Conservation (phyloP, 2,797 vertebrate species). For the Apogon talboti region DNA sequence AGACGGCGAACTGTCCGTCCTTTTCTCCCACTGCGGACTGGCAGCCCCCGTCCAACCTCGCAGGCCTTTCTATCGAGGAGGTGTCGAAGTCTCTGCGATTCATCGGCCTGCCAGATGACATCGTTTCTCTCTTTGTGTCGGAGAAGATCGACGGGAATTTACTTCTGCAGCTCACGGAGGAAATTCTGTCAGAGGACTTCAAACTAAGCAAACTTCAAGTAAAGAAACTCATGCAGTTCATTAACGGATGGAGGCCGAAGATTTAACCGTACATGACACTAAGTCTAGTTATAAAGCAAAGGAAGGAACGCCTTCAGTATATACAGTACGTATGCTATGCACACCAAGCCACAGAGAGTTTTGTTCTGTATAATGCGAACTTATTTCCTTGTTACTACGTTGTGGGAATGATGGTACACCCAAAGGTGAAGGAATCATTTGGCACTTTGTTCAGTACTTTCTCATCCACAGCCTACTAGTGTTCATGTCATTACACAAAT, state of each 20-base stretch:
- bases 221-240: constrained; percentile 98
- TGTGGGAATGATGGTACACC: constrained; percentile 11
- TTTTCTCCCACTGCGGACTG: constrained; percentile 77
- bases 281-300: constrained; percentile 23
- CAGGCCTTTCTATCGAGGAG: constrained; percentile 93
- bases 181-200: constrained; percentile 97
- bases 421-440: constrained; percentile 47
- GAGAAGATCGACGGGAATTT: constrained; percentile 98
- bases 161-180: constrained; percentile 95
- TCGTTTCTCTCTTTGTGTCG: constrained; percentile 89
- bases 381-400: constrained; percentile 40
- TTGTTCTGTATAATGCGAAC: constrained; percentile 43
- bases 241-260: constrained; percentile 97
- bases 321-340: constrained; percentile 73
- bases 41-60: constrained; percentile 91
- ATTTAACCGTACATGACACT: constrained; percentile 80
- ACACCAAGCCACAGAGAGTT: constrained; percentile 60
- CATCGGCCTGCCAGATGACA: constrained; percentile 93
- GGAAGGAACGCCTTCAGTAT: constrained; percentile 58
- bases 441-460: constrained; percentile 62
- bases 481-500: constrained; percentile 13
- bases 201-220: constrained; percentile 97
- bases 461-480: constrained; percentile 2
- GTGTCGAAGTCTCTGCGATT: constrained; percentile 95
- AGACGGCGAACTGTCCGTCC: constrained; percentile 67